A percentile compares a stretch with the other conserved stretches of the same genome.
Evolutionary conservation across 1,140 invertebrate genomes (phyloP).

Genomic region (Choristoneura fumiferana): DNA sequence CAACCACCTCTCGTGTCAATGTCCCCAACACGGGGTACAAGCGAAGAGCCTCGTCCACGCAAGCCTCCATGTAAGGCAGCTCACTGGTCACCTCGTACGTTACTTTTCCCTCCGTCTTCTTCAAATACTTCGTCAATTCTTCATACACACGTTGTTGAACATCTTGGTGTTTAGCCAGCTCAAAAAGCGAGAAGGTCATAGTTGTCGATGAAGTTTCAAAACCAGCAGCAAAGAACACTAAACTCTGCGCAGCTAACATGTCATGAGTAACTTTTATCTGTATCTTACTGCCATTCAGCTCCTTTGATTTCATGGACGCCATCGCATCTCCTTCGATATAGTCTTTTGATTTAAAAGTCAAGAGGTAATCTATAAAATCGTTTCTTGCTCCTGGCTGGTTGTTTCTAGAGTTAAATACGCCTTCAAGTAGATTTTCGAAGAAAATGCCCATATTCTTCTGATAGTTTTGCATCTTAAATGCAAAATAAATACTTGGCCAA

Average conservation of each 20-base stretch:
- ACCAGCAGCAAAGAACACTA: conserved; percentile 83
- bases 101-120: conserved; percentile 17
- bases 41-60: conserved; percentile 80
- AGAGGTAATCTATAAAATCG: conserved; percentile 37
- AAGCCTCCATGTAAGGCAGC: conserved; percentile 81
- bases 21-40: conserved; percentile 80
- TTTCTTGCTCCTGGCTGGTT: conserved; percentile 25
- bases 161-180: conserved; percentile 53
- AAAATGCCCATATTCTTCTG: conserved; percentile 15
- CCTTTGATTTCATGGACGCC: conserved; percentile 20
- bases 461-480: conserved; percentile 22
- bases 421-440: conserved; percentile 24
- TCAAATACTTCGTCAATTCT: conserved; percentile 45
- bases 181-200: conserved; percentile 74
- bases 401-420: conserved; percentile 21
- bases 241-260: conserved; percentile 81
- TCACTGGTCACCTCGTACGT: conserved; percentile 30
- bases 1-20: conserved; percentile 60
- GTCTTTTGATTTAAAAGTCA: conserved; percentile 30
- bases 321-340: conserved; percentile 28
- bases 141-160: conserved; percentile 41
- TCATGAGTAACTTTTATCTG: conserved; percentile 45
- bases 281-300: conserved; percentile 14
- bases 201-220: conserved; percentile 75
- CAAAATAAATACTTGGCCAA: conserved; percentile 33